Evolutionary conservation across 2,888 invertebrate species (phyloP), one percentile per base, ranked within the genome.

Genomic region (Didymodactylos carnosus): DNA sequence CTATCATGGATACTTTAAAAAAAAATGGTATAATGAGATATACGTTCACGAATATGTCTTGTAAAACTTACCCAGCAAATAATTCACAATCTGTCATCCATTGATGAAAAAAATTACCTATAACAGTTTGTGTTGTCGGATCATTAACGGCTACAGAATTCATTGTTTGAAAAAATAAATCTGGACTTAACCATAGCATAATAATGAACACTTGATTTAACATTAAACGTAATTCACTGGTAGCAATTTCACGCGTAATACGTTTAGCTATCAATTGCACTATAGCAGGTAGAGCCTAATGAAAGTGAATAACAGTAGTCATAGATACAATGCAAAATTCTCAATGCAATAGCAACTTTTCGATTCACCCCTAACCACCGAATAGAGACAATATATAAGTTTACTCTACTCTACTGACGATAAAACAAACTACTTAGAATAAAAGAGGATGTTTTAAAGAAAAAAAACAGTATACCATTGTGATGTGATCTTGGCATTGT

Each of bases 141-240:
- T 74, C 49, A 39, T 41, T 40, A 39, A 70, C 29, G 35, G 41
- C 71, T 27, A 71, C 53, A 91, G 90, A 76, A 97, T 88, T 94
- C 94, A 95, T 83, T 94, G 94, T 81, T 92, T 91, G 78, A 95
- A 89, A 82, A 95, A 95, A 83, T 93, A 92, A 46, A 11, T 72
- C 73, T 0, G 75, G 72, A 84, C 92, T 91, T 82, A 91, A 91
- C 83, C 92, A 93, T 74, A 97, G 85, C 43, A 93, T 92, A 11
- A 95, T 94, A 78, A 97, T 94, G 51, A 95, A 89, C 71, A 95
- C 94, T 87, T 91, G 93, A 76, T 93, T 86, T 80, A 91, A 89
- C 92, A 94, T 93, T 27, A 91, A 91, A 79, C 93, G 87, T 77
- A 94, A 86, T 84, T 94, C 94, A 0, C 92, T 91, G 0, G 93